Conservation (phyloP, 2,113 vertebrate species). For the Piaya cayana region DNA sequence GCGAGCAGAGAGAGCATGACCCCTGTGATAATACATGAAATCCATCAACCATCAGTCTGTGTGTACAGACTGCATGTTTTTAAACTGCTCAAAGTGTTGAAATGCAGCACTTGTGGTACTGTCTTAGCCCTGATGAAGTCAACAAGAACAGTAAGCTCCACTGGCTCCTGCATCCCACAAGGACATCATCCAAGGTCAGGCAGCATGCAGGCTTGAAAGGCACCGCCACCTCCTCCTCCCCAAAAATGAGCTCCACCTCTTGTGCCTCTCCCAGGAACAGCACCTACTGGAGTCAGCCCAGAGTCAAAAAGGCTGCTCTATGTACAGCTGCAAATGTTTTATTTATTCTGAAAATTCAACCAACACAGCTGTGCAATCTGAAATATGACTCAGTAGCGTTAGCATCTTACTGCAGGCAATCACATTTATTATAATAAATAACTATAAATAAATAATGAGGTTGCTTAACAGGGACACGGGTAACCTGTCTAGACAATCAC, state of each 20-base stretch:
- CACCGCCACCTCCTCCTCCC: neutral
- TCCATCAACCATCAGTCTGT: neutral
- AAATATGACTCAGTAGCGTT: conserved; percentile 28
- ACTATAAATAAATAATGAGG: conserved; percentile 65
- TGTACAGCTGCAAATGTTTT: conserved; percentile 12
- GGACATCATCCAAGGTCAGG: neutral
- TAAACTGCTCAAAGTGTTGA: neutral
- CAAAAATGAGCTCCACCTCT: neutral
- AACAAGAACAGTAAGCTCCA: neutral
- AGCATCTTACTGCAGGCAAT: conserved; percentile 2
- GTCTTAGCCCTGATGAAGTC: neutral
- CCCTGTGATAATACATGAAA: neutral
- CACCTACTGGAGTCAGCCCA: neutral
- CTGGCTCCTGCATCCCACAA: neutral
- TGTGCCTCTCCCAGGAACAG: neutral
- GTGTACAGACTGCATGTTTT: neutral
- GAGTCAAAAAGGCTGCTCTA: neutral
- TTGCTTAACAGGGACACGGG: conserved; percentile 6
- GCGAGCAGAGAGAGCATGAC: neutral
- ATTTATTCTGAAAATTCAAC: conserved; percentile 40
- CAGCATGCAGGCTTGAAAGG: accelerated
- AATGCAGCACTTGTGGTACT: neutral
- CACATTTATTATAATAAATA: conserved; percentile 62
- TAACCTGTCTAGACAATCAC: conserved; percentile 57
- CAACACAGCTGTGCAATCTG: conserved; percentile 30